phyloP scores from a whole-genome alignment of 2,113 vertebrate species.

The Astatoreochromis straeleni region DNA sequence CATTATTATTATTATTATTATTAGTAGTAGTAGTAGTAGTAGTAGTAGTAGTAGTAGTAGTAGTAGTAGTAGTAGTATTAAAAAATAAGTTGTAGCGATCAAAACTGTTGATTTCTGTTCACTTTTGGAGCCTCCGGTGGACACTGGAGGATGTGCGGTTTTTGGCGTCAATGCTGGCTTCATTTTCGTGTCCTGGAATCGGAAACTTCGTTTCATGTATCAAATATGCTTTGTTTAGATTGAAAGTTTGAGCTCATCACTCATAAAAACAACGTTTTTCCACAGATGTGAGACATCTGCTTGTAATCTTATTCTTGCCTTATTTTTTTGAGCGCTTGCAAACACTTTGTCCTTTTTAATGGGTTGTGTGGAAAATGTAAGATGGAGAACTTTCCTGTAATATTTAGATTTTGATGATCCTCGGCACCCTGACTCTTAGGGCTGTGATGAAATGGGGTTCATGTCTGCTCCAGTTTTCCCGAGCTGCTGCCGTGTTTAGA shows the following conservation, averaged over 20 bases:
- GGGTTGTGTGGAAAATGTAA: not conserved
- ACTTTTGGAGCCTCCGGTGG: not conserved
- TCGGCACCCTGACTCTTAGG: not conserved
- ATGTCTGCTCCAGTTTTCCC: not conserved
- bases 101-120: not conserved
- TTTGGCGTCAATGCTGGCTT: not conserved
- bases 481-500: not conserved
- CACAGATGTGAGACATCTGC: not conserved
- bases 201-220: not conserved
- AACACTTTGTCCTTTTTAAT: not conserved
- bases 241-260: not conserved
- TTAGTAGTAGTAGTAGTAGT: no score
- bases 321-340: not conserved
- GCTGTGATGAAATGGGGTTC: not conserved
- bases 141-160: not conserved
- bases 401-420: not conserved
- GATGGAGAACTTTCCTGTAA: not conserved
- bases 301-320: not conserved
- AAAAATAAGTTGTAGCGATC: not conserved
- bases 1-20: rapidly evolving
- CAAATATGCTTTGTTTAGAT: not conserved
- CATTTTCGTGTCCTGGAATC: not conserved
- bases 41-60: no score
- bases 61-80: no score
- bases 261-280: not conserved